Conservation (phyloP, 1,140 invertebrate genomes). For the Drosophila subpulchrella region DNA sequence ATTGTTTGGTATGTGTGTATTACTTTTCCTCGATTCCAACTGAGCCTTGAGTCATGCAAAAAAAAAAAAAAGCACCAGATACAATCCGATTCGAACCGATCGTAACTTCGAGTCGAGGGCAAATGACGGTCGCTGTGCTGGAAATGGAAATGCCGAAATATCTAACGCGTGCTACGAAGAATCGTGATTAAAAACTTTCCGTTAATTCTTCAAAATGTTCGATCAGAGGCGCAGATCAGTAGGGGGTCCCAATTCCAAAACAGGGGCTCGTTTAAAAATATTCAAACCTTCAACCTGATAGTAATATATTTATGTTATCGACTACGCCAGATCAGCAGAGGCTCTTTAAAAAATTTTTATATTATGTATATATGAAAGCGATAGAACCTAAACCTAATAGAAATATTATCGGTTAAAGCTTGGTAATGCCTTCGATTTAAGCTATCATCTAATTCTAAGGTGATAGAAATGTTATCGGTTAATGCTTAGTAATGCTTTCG, state of each 20-base stretch:
- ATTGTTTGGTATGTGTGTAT: slow-evolving; percentile 23
- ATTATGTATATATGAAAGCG: too few relatives aligned
- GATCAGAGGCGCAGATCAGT: background rate
- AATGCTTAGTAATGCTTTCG: background rate
- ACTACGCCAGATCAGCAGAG: too few relatives aligned
- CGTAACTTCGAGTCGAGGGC: slow-evolving; percentile 45
- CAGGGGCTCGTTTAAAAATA: background rate
- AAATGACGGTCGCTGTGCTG: slow-evolving; percentile 59
- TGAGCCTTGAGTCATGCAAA: slow-evolving; percentile 58
- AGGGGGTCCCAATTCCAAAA: slow-evolving; percentile 1
- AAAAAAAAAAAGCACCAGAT: slow-evolving; percentile 18
- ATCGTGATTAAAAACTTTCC: slow-evolving; percentile 67
- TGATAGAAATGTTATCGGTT: too few relatives aligned
- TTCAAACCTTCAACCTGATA: background rate
- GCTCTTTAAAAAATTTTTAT: too few relatives aligned
- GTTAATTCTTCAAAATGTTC: slow-evolving; percentile 35
- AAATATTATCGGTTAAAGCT: too few relatives aligned
- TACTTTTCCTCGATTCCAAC: slow-evolving; percentile 36
- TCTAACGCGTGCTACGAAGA: slow-evolving; percentile 20
- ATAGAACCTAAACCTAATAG: too few relatives aligned
- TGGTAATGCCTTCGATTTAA: too few relatives aligned
- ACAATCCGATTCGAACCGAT: slow-evolving; percentile 21
- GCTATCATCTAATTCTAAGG: too few relatives aligned
- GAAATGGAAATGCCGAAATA: slow-evolving; percentile 29
- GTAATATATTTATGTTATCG: background rate